Conservation (phyloP, 2,888 invertebrate species). For the Stenurella melanura region DNA sequence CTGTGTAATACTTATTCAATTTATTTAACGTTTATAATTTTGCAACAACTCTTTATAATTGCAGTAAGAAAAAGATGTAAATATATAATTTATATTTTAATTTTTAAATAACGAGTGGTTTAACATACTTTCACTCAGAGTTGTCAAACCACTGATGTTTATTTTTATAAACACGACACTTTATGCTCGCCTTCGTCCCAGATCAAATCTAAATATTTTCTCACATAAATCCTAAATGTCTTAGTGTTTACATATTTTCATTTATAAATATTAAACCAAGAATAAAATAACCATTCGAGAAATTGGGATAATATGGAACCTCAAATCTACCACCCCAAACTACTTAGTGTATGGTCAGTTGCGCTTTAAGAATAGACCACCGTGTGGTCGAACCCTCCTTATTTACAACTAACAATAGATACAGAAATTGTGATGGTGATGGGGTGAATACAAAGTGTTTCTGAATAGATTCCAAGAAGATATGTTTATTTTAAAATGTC, state of each 20-base stretch:
- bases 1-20: too few relatives aligned
- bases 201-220: not conserved
- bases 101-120: too few relatives aligned
- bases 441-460: conserved; percentile 52
- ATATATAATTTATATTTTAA: too few relatives aligned
- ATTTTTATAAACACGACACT: not conserved
- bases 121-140: too few relatives aligned
- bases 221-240: conserved; percentile 20
- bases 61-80: too few relatives aligned
- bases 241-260: conserved; percentile 25
- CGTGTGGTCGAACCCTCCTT: conserved; percentile 60
- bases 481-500: conserved; percentile 38
- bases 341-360: conserved; percentile 57
- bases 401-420: conserved; percentile 59
- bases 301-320: not conserved
- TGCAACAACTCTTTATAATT: too few relatives aligned
- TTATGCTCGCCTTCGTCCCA: not conserved
- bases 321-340: conserved; percentile 37
- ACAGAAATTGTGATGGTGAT: conserved; percentile 43
- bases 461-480: conserved; percentile 34
- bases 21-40: too few relatives aligned
- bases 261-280: conserved; percentile 16
- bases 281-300: conserved; percentile 33
- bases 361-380: conserved; percentile 57
- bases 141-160: not conserved